phyloP scores from a whole-genome alignment of 2,797 vertebrate species.

The Eurystomus glaucurus region DNA sequence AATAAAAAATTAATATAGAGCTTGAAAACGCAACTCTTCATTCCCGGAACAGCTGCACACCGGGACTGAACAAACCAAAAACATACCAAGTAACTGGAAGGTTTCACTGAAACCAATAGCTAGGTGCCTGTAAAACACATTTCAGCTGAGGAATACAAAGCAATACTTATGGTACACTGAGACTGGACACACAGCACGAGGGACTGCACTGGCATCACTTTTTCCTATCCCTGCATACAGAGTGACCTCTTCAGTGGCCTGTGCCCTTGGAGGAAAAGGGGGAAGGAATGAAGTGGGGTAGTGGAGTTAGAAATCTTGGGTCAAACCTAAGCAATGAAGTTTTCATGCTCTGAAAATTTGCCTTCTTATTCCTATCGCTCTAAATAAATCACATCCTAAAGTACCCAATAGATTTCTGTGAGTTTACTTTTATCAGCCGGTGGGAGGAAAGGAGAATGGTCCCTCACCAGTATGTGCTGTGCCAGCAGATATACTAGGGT shows the following conservation, averaged over 20 bases:
- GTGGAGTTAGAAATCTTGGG: not conserved
- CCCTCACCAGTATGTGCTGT: not conserved
- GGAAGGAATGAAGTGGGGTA: not conserved
- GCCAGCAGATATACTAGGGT: not conserved
- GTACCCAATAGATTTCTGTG: not conserved
- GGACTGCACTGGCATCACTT: not conserved
- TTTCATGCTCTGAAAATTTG: not conserved
- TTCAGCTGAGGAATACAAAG: not conserved
- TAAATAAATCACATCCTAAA: not conserved
- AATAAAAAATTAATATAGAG: not conserved
- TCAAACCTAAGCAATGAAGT: not conserved
- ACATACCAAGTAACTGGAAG: not conserved
- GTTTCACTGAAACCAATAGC: not conserved
- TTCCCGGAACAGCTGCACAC: not conserved
- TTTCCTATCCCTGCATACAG: not conserved
- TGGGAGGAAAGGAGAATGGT: not conserved
- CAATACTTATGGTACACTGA: not conserved
- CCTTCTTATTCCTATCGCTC: not conserved
- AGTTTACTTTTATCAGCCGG: not conserved
- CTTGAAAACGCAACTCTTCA: not conserved
- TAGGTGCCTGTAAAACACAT: not conserved
- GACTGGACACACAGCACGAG: not conserved
- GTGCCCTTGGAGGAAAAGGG: not conserved
- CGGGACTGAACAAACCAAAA: not conserved
- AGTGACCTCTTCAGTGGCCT: not conserved